These are phyloP conservation scores for Crambe crambe DNA, from an alignment of 37 sponge, comb jelly and placozoan genomes.

Conservation along the genomic window DNA sequence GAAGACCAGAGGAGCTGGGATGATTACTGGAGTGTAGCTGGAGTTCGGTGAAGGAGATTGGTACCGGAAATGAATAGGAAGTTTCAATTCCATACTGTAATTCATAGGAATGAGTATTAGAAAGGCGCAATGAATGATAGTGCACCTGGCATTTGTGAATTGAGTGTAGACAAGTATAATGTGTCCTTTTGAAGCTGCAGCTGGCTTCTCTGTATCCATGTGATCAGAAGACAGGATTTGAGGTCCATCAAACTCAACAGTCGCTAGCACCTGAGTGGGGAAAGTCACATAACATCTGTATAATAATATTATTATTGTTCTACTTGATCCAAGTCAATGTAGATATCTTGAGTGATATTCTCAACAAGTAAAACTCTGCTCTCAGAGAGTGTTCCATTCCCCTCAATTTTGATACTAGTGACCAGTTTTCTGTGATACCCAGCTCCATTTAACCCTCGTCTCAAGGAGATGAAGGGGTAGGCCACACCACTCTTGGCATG, in stretches of 20 bases:
- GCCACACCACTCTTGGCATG: neutral
- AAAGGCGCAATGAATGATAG: neutral
- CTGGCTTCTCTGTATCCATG: slow-evolving; percentile 47
- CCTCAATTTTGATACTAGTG: neutral
- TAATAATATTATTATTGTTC: neutral
- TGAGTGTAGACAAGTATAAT: slow-evolving; percentile 4
- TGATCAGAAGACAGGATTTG: slow-evolving; percentile 9
- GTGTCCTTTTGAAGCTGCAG: neutral
- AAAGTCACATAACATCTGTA: too few relatives aligned
- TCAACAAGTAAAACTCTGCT: slow-evolving; percentile 14
- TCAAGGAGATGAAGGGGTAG: neutral
- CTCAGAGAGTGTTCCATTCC: neutral
- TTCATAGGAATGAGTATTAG: neutral
- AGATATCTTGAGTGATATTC: slow-evolving; percentile 28
- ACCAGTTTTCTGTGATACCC: slow-evolving; percentile 27
- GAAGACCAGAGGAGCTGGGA: slow-evolving; percentile 23
- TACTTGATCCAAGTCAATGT: slow-evolving; percentile 39
- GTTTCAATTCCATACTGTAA: slow-evolving; percentile 3
- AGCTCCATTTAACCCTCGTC: neutral
- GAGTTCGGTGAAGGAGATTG: slow-evolving; percentile 14
- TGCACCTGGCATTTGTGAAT: neutral
- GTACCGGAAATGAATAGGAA: slow-evolving; percentile 44
- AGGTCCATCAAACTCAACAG: slow-evolving; percentile 26
- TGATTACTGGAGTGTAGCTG: neutral
- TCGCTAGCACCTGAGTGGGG: slow-evolving; percentile 1